phyloP scores from a whole-genome alignment of 2,113 vertebrate genomes.

The Hipposideros armiger region DNA sequence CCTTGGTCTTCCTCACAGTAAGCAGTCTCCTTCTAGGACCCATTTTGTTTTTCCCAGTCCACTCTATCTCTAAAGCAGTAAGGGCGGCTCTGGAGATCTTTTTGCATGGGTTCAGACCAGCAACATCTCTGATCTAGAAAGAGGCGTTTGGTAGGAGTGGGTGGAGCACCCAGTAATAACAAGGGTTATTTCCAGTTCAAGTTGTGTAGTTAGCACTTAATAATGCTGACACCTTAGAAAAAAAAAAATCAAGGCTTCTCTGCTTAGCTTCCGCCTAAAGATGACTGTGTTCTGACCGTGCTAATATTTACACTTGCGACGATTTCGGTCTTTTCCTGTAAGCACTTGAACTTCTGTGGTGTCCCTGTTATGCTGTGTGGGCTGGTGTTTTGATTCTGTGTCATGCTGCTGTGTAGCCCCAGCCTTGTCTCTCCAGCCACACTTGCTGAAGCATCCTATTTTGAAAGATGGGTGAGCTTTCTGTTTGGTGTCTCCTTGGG shows the following conservation, averaged over 20 bases:
- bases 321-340: background rate
- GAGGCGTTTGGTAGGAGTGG: background rate
- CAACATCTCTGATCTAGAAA: background rate
- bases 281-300: background rate
- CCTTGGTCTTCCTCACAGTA: background rate
- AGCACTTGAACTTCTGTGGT: background rate
- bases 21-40: background rate
- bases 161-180: background rate
- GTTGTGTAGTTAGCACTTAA: background rate
- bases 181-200: slow-evolving; percentile 34
- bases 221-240: background rate
- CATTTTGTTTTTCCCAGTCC: background rate
- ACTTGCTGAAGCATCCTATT: slow-evolving; percentile 47
- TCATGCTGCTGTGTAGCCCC: background rate
- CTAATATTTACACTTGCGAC: background rate
- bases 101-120: slow-evolving; percentile 12
- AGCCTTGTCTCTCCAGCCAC: slow-evolving; percentile 63
- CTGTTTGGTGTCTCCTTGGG: background rate
- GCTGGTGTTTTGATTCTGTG: slow-evolving; percentile 62
- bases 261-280: background rate
- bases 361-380: background rate
- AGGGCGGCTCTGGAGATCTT: background rate
- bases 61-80: background rate
- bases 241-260: background rate
- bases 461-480: slow-evolving; percentile 61